Evolutionary conservation across 2,113 vertebrate species (phyloP).

Genomic region (Myotis lucifugus): DNA sequence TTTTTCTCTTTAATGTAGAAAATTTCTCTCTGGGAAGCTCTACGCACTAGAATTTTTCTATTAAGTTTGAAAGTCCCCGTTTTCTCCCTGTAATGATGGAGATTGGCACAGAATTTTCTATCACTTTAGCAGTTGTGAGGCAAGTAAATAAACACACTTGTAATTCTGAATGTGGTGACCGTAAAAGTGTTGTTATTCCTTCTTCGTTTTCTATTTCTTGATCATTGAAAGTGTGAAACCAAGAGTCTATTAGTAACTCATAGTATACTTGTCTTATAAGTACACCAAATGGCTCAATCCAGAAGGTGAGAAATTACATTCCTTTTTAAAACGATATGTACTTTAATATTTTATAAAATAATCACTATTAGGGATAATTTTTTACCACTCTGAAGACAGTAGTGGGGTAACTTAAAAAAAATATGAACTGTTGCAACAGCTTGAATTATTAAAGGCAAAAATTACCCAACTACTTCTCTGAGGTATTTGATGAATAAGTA

Average conservation of each 20-base stretch:
- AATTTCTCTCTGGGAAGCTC: neutral
- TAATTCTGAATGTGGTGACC: neutral
- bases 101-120: neutral
- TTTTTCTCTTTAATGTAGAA: conserved; percentile 3
- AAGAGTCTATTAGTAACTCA: neutral
- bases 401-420: neutral
- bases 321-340: neutral
- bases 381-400: neutral
- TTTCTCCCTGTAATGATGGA: neutral
- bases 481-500: conserved; percentile 13
- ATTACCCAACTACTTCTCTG: neutral
- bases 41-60: neutral
- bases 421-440: neutral
- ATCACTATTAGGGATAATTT: neutral
- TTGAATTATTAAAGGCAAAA: conserved; percentile 14
- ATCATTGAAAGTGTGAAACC: neutral
- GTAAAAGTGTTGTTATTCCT: neutral
- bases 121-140: neutral
- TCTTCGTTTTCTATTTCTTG: neutral
- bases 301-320: neutral
- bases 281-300: neutral
- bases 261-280: neutral
- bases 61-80: neutral
- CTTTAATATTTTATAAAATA: conserved; percentile 6
- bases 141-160: conserved; percentile 18